phyloP scores from a whole-genome alignment of 2,113 vertebrate genomes.

The Cottus gobio region DNA sequence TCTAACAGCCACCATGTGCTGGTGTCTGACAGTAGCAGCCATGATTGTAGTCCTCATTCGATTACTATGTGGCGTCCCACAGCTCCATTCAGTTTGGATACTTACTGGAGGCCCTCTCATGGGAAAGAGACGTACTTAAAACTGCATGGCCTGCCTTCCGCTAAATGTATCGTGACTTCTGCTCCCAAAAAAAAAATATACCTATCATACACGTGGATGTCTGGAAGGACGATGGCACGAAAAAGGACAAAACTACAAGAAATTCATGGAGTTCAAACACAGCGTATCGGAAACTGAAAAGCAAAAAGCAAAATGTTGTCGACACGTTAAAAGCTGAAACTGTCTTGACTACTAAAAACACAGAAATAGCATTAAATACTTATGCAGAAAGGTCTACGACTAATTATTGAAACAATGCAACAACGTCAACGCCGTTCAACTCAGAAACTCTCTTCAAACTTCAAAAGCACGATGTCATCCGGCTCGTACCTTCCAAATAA shows the following conservation, averaged over 20 bases:
- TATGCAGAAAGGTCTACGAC: too few species aligned
- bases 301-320: too few species aligned
- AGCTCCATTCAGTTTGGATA: conserved; percentile 15
- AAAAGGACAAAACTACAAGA: too few species aligned
- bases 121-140: conserved; percentile 22
- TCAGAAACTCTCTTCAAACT: neutral
- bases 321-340: too few species aligned
- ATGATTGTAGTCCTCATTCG: conserved; percentile 61
- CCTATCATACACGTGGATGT: too few species aligned
- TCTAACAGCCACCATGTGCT: conserved; percentile 41
- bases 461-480: too few species aligned
- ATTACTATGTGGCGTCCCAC: conserved; percentile 19
- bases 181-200: neutral
- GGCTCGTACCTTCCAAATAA: too few species aligned
- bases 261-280: too few species aligned
- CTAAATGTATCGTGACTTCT: conserved; percentile 21
- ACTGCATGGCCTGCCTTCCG: conserved; percentile 41
- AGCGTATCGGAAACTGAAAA: too few species aligned
- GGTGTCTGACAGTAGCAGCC: conserved; percentile 61
- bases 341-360: too few species aligned
- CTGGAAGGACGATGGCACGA: too few species aligned
- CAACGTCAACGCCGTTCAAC: neutral
- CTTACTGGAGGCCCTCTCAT: neutral
- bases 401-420: neutral
- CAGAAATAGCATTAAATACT: too few species aligned